Conservation (phyloP, 2,113 vertebrate species). For the Corythornis cristatus region DNA sequence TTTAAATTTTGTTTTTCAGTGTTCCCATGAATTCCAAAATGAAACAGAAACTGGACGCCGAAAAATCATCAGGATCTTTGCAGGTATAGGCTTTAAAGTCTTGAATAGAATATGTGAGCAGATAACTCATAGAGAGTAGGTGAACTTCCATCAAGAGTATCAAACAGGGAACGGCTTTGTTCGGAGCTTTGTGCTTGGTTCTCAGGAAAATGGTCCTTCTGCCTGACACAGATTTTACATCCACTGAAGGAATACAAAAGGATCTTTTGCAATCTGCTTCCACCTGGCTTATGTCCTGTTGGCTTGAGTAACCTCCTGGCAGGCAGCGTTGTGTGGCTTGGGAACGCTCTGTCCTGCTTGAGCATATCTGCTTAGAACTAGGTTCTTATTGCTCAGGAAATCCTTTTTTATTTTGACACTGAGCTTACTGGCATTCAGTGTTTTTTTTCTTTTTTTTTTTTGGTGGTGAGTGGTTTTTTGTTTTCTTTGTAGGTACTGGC, state of each 20-base stretch:
- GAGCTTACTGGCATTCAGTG: background rate
- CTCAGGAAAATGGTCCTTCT: background rate
- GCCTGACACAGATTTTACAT: background rate
- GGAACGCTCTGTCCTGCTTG: background rate
- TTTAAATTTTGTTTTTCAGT: background rate
- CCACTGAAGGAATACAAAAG: background rate
- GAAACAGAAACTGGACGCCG: conserved; percentile 64
- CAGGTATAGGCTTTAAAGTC: conserved; percentile 69
- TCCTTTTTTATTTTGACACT: background rate
- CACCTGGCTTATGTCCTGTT: background rate
- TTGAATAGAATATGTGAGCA: background rate
- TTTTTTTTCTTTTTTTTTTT: background rate
- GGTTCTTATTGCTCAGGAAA: background rate
- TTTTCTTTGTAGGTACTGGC: background rate
- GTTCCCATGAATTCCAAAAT: conserved; percentile 72
- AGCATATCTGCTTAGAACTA: background rate
- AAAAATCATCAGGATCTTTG: conserved; percentile 68
- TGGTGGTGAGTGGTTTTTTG: background rate
- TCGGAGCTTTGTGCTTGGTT: accelerated
- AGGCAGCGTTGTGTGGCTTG: background rate
- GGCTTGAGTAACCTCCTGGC: background rate
- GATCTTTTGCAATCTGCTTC: background rate
- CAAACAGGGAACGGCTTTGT: background rate
- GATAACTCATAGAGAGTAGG: background rate
- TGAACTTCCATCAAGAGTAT: background rate